phyloP scores from a whole-genome alignment of 2,888 invertebrate genomes.

The Ectemnius cavifrons region DNA sequence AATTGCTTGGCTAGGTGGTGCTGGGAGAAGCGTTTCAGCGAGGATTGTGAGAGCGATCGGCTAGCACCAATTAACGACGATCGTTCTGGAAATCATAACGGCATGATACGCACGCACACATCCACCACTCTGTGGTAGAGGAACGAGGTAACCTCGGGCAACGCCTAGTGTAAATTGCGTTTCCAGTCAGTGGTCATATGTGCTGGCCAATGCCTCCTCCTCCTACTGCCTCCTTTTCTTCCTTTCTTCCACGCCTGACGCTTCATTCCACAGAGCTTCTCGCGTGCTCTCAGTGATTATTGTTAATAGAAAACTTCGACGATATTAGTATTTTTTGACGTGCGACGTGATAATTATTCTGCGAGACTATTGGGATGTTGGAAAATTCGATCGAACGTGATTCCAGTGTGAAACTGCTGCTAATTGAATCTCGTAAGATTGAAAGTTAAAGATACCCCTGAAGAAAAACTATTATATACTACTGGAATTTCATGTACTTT shows the following conservation, averaged over 20 bases:
- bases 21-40: neutral
- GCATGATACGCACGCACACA: slow-evolving; percentile 46
- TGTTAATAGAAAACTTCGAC: neutral
- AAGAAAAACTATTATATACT: no score
- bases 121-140: slow-evolving; percentile 30
- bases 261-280: slow-evolving; percentile 2
- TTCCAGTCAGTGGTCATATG: slow-evolving; percentile 76
- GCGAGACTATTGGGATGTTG: no score
- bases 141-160: slow-evolving; percentile 61
- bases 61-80: slow-evolving; percentile 56
- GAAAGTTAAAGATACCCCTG: no score
- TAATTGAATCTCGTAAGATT: no score
- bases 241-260: slow-evolving; percentile 23
- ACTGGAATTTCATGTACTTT: no score
- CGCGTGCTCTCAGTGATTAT: slow-evolving; percentile 26
- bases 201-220: slow-evolving; percentile 72
- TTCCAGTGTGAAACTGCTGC: no score
- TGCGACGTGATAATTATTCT: no score
- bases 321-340: no score
- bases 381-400: no score
- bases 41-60: slow-evolving; percentile 21
- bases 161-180: slow-evolving; percentile 75
- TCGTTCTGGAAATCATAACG: slow-evolving; percentile 62
- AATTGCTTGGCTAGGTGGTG: no score
- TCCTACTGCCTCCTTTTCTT: slow-evolving; percentile 46